These are phyloP conservation scores for Drosophila meridionalis DNA, from an alignment of 2,888 invertebrate species.

Conservation along the genomic window DNA sequence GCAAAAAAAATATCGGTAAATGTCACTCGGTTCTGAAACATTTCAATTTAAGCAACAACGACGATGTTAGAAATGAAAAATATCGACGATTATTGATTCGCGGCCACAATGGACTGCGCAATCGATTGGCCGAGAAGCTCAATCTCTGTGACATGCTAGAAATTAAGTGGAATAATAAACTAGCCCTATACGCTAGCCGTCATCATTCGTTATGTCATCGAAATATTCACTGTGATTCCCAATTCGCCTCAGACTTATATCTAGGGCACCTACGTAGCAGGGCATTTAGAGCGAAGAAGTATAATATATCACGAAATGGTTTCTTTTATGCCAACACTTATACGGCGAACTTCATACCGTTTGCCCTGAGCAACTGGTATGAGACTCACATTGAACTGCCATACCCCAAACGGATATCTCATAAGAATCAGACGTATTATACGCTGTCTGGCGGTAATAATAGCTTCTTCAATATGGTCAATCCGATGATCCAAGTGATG, in stretches of 20 bases:
- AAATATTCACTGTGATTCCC: background rate
- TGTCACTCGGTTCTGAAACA: background rate
- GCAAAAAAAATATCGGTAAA: rapidly evolving
- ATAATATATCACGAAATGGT: background rate
- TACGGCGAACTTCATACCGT: slow-evolving; percentile 17
- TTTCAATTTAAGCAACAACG: slow-evolving; percentile 15
- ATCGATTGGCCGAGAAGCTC: slow-evolving; percentile 39
- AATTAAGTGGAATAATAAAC: slow-evolving; percentile 23
- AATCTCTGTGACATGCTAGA: slow-evolving; percentile 29
- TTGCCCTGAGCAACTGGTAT: slow-evolving; percentile 36
- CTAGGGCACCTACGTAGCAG: background rate
- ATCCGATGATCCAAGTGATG: slow-evolving; percentile 16
- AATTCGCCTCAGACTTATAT: too few species aligned
- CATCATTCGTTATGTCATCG: slow-evolving; percentile 18
- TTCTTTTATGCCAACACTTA: slow-evolving; percentile 29
- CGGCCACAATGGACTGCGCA: slow-evolving; percentile 53
- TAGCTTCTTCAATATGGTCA: slow-evolving; percentile 32
- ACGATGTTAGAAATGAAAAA: background rate
- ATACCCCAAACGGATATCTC: background rate
- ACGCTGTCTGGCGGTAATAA: slow-evolving; percentile 5
- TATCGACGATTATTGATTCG: background rate
- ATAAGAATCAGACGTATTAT: background rate
- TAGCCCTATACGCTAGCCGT: slow-evolving; percentile 36
- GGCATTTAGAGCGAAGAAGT: rapidly evolving
- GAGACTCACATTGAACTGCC: slow-evolving; percentile 12